Evolutionary conservation across 2,888 invertebrate species (phyloP).

Genomic region (Hypselothyrea guttata): DNA sequence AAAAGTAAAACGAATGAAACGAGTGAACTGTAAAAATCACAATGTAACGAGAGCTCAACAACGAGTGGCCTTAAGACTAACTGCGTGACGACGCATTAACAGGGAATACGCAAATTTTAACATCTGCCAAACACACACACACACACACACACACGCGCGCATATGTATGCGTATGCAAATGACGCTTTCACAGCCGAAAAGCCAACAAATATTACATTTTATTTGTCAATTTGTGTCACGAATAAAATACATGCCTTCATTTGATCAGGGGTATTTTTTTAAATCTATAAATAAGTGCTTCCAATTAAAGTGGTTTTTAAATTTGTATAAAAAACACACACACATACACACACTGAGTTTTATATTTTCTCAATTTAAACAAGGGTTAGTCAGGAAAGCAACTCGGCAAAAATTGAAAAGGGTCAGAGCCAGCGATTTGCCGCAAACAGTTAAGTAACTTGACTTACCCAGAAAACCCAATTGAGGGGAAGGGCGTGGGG

Average conservation of each 20-base stretch:
- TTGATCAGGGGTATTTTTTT: too few species aligned
- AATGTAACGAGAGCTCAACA: too few species aligned
- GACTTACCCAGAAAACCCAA: constrained; percentile 26
- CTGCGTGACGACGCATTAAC: neutral
- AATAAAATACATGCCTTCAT: neutral
- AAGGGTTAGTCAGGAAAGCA: neutral
- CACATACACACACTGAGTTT: too few species aligned
- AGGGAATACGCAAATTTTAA: constrained; percentile 1
- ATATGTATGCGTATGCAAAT: constrained; percentile 4
- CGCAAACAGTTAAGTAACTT: constrained; percentile 39
- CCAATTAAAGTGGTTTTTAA: too few species aligned
- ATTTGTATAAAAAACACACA: too few species aligned
- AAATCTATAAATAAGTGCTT: neutral
- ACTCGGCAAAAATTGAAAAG: neutral
- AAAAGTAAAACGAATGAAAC: too few species aligned
- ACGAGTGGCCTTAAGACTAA: constrained; percentile 2
- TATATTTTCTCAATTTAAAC: neutral
- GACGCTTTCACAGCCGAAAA: constrained; percentile 1
- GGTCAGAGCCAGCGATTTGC: constrained; percentile 3
- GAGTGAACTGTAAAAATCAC: too few species aligned
- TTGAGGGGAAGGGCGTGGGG: constrained; percentile 10
- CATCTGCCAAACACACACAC: neutral
- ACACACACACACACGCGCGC: too few species aligned
- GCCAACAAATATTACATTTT: constrained; percentile 1
- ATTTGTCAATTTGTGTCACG: neutral